Evolutionary conservation across 1,140 invertebrate genomes (phyloP), one percentile per base, ranked within the genome.

Genomic region (Drosophila sproati): DNA sequence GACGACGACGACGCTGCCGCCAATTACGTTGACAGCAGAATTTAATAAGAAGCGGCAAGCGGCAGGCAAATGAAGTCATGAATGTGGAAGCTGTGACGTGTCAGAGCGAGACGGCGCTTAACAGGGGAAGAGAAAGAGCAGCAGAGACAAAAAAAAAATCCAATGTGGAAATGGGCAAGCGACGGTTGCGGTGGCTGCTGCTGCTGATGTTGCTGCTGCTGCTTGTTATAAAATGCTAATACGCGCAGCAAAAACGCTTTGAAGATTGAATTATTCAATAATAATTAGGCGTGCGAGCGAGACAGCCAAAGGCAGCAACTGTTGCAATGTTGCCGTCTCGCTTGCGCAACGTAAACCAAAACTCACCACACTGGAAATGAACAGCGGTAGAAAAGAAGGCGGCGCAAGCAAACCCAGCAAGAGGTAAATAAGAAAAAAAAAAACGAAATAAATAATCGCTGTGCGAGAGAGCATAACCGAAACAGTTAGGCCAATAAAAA

Each of bases 161-260:
- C 75, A 68, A 78, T 83, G 80, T 87, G 73, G 82, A 87, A 87
- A 68, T 77, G 80, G 73, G 77, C 66, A 52, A 77, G 79, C 77
- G 77, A 56, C 73, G 69, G 32, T 67, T 75, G 80, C 69, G 72
- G 48, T 62, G 55, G 76, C 41, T 37, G 67, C 62, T 37, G 41
- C 61, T 45, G 60, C 51, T 28, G 55, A 47, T 28, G 52, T 12
- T 41, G 61, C 47, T 45, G 76, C 61, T 62, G 80, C 85, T 78
- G 80, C 85, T 89, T 89, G 85, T 89, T 89, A 89, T 90, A 89
- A 89, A 89, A 89, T 89, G 85, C 85, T 89, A 89, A 88, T 88
- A 88, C 85, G 85, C 80, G 80, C 85, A 88, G 80, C 85, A 89
- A 89, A 88, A 89, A 78, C 73, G 85, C 85, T 89, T 78, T 76